A percentile compares a stretch with the other conserved stretches of the same genome.
These are phyloP conservation scores for Bufo bufo DNA, from an alignment of 2,113 vertebrate genomes.

Conservation along the genomic window DNA sequence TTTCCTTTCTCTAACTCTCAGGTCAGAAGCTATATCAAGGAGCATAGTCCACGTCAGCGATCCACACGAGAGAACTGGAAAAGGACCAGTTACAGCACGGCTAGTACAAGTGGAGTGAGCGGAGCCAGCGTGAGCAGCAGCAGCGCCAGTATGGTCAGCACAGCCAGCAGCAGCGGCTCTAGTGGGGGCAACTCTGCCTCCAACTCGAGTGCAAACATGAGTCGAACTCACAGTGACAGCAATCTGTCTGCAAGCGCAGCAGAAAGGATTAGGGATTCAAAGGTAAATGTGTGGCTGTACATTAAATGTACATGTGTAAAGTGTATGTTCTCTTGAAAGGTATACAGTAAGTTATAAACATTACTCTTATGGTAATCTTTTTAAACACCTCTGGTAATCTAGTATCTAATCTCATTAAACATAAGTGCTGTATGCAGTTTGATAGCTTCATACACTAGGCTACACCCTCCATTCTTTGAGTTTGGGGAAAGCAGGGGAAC, in stretches of 20 bases:
- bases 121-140: constrained; percentile 85
- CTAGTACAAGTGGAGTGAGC: constrained; percentile 87
- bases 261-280: constrained; percentile 96
- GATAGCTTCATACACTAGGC: no score
- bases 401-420: no score
- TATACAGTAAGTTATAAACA: not conserved
- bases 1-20: constrained; percentile 57
- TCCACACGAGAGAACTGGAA: constrained; percentile 89
- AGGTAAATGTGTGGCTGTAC: constrained; percentile 76
- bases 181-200: constrained; percentile 82
- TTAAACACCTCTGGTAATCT: no score
- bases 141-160: constrained; percentile 90
- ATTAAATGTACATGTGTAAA: not conserved
- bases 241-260: constrained; percentile 92
- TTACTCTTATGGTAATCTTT: no score
- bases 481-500: no score
- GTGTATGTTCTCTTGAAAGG: not conserved
- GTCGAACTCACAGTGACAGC: constrained; percentile 93
- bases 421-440: no score
- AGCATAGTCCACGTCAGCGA: constrained; percentile 87
- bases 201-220: constrained; percentile 92
- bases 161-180: constrained; percentile 88
- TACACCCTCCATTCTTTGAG: no score
- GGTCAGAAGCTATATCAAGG: constrained; percentile 96
- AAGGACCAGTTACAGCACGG: constrained; percentile 87